phyloP scores from a whole-genome alignment of 2,797 vertebrate genomes.

The Falco novaeseelandiae region DNA sequence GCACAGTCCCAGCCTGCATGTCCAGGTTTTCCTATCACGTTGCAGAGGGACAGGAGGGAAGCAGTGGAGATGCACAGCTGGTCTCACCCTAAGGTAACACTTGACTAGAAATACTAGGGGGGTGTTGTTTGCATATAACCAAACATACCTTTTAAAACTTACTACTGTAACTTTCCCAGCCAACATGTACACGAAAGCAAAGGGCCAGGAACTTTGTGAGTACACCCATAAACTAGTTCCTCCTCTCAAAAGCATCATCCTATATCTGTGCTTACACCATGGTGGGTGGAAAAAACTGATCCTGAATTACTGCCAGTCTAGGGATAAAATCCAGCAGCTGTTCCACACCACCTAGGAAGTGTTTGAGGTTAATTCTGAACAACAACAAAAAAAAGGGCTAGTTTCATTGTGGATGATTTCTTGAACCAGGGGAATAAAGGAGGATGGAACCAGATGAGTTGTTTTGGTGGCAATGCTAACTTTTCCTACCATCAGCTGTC shows the following conservation, averaged over 20 bases:
- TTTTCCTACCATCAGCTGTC: background rate
- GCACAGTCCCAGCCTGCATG: background rate
- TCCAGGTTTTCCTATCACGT: background rate
- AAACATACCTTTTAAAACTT: background rate
- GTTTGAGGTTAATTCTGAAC: background rate
- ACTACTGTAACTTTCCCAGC: background rate
- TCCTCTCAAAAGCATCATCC: background rate
- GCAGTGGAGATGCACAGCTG: background rate
- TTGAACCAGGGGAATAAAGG: background rate
- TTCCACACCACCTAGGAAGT: background rate
- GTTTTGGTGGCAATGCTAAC: background rate
- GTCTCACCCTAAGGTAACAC: background rate
- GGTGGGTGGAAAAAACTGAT: background rate
- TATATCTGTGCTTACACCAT: background rate
- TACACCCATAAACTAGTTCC: background rate
- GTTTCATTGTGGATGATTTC: background rate
- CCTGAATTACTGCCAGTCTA: background rate
- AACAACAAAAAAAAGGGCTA: background rate
- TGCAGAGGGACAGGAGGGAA: background rate
- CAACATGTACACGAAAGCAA: background rate
- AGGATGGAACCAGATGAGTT: background rate
- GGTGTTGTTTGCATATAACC: background rate
- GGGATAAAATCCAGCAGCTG: background rate
- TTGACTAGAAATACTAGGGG: background rate
- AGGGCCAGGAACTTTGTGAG: background rate